These are phyloP conservation scores for Danionella dracula DNA, from an alignment of 2,797 vertebrate species.

Conservation along the genomic window DNA sequence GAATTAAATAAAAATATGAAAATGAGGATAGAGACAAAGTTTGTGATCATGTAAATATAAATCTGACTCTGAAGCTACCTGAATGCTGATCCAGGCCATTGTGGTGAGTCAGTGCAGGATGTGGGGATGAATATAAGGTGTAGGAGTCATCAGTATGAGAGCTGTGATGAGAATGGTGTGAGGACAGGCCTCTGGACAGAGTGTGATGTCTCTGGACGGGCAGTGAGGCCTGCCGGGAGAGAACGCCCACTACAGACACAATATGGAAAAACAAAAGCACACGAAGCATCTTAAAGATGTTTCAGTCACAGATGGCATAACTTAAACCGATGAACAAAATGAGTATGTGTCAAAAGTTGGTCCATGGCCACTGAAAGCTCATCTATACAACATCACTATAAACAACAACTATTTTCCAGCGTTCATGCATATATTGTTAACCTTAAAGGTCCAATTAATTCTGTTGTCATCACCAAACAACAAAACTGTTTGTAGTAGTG, in stretches of 20 bases:
- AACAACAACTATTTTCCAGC: too few relatives aligned
- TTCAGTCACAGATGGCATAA: not conserved
- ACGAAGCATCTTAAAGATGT: conserved; percentile 13
- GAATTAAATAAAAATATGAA: too few relatives aligned
- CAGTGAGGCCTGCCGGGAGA: conserved; percentile 75
- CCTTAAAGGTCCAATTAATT: too few relatives aligned
- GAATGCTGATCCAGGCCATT: conserved; percentile 49
- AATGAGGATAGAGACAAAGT: too few relatives aligned
- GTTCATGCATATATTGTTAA: too few relatives aligned
- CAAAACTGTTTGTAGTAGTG: too few relatives aligned
- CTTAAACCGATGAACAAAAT: too few relatives aligned
- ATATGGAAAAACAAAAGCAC: conserved; percentile 21
- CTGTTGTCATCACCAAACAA: too few relatives aligned
- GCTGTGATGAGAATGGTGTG: conserved; percentile 33
- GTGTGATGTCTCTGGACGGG: conserved; percentile 76
- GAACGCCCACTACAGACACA: conserved; percentile 72
- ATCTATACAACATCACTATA: too few relatives aligned
- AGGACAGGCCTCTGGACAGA: conserved; percentile 69
- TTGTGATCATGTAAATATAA: not conserved
- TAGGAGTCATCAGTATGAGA: conserved; percentile 69
- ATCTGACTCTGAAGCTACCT: conserved; percentile 30
- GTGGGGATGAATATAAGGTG: conserved; percentile 59
- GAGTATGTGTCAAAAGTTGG: too few relatives aligned
- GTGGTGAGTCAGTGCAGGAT: conserved; percentile 26
- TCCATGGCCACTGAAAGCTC: too few relatives aligned